Percentiles rank a stretch among this genome's conserved stretches.
Conservation (phyloP, 1,140 invertebrate species). For the Zophobas morio region DNA sequence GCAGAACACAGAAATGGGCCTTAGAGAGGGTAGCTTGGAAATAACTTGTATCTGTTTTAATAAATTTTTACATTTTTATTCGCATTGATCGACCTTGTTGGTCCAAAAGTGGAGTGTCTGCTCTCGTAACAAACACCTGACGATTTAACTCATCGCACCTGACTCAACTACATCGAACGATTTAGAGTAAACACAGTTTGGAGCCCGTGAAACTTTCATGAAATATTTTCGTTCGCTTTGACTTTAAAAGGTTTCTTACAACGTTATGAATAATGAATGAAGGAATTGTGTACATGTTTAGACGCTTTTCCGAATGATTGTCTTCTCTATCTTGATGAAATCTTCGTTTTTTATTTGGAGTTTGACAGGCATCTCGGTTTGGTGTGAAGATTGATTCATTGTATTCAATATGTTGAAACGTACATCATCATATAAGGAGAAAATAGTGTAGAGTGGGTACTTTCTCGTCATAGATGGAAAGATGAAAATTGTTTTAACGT, state of each 20-base stretch:
- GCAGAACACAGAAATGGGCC: conserved; percentile 71
- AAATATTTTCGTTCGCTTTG: too few species aligned
- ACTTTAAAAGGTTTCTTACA: not conserved
- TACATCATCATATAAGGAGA: not conserved
- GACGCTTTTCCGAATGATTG: conserved; percentile 10
- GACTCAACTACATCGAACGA: too few species aligned
- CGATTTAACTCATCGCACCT: not conserved
- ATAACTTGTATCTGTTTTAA: conserved; percentile 54
- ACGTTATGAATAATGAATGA: conserved; percentile 24
- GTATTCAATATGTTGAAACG: conserved; percentile 2
- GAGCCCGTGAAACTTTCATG: not conserved
- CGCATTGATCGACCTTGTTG: conserved; percentile 45
- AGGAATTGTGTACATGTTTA: conserved; percentile 13
- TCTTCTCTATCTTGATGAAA: conserved; percentile 20
- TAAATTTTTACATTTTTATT: not conserved
- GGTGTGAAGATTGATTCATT: conserved; percentile 35
- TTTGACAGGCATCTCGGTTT: conserved; percentile 20
- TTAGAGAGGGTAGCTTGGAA: conserved; percentile 71
- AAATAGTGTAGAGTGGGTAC: not conserved
- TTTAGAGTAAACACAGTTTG: too few species aligned
- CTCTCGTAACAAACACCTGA: conserved; percentile 38
- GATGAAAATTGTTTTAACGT: too few species aligned
- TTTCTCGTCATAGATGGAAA: conserved; percentile 19
- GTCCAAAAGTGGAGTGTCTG: conserved; percentile 48
- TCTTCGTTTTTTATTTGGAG: conserved; percentile 30